Base-by-base conservation (phyloP, 2,113 vertebrate species). In the Aegithalos caudatus region DNA sequence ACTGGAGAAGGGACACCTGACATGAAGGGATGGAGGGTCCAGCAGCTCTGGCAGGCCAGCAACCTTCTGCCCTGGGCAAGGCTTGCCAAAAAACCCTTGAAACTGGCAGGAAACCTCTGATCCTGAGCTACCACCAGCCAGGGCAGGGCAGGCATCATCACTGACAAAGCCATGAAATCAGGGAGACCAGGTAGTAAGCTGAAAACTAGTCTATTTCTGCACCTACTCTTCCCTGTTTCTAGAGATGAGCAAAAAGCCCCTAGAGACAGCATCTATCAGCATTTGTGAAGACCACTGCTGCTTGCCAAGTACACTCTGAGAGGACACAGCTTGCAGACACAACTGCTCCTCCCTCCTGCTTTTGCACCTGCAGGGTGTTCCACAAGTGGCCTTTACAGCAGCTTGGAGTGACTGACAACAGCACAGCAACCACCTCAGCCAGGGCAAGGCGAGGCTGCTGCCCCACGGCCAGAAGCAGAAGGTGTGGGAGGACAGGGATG, bases 31-130 rank as follows among this genome's bases (percentile, higher is more conserved):
- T 12, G 10, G 22, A 76, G 16, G 20, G 22, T 40, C 18, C 24
- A 35, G 40, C 0, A 0, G 7, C 19, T 42, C 33, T 22, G 27
- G 29, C 57, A 79, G 15, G 6, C 14, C 40, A 79, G 9, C 19
- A 42, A 25, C 6, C 4, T 15, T 20, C n/a, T 7, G 2, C 31
- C 25, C 11, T 38, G 5, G 23, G 37, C 45, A 50, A 29, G 35
- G 28, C 18, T 57, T n/a, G 14, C 10, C 14, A 29, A 31, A 45
- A 29, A 77, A 48, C 24, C 17, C 38, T 40, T 17, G 24, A 22
- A 6, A 4, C 8, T 8, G 35, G 16, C 2, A 3, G 53, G 14
- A 86, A 18, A 0, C 0, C 33, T 61, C 8, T 2, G 2, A 31
- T 42, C 58, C 57, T n/a, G 37, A 80, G 21, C 35, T 35, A 62